Base-by-base conservation (phyloP, 30 jellyfish, hydroid and myxozoan species). In the Calvadosia cruxmelitensis region DNA sequence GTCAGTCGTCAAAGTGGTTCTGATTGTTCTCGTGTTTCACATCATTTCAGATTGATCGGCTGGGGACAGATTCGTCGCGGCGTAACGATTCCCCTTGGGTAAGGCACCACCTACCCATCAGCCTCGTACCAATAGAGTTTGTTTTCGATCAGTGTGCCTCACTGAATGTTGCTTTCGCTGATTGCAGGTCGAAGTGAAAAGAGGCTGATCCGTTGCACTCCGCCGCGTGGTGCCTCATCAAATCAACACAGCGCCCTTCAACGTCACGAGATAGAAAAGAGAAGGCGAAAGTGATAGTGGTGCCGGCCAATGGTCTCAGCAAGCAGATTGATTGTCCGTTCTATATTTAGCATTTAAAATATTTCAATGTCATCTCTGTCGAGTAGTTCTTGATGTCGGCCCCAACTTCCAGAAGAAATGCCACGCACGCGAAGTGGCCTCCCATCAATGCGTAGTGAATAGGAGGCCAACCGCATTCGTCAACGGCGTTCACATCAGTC, bases 51-150 rank as follows among this genome's bases (percentile, higher is more conserved):
- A 76, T 84, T 92, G 52, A 92, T 92, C 75, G 99, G 99, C 1
- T 92, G 99, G 99, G 99, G 99, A 61, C 95, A 92, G 62, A 92
- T 92, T 70, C 92, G 99, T 28, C 93, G 93, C 33, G 99, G 99
- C 29, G 95, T 79, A 20, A 92, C 94, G 33, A 85, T 85, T 71
- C 82, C 64, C 61, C 48, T 85, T 33, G 93, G 93, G 86, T 81
- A 35, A 48, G 77, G 23, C 23, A 61, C 27, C 10, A 10, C 7
- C 49, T 61, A 61, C 7, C 49, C 49, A 42, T 5, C 20, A 20
- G 20, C 10, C 57, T 42, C 57, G 15, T 5, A 5, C 57, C 10
- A 42, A 20, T 42, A 5, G 57, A 5, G 10, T 20, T 42, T 42
- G 10, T 20, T 42, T 42, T 49, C 15, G n/a, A 15, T n/a, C 62